Evolutionary conservation across 2,888 invertebrate species (phyloP).

Genomic region (Leptopterna dolabrata): DNA sequence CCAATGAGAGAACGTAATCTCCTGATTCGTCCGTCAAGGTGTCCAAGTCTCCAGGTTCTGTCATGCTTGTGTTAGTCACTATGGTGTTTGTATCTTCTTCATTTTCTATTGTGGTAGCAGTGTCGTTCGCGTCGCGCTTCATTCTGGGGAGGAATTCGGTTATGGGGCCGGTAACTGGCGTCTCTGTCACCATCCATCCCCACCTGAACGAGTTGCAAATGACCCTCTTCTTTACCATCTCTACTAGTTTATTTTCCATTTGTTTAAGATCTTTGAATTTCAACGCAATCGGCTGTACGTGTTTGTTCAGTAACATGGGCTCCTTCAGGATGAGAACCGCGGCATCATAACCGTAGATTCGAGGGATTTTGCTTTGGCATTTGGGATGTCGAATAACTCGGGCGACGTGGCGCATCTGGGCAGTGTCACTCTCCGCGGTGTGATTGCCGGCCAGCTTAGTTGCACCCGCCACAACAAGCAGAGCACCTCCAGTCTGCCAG

Average conservation of each 20-base stretch:
- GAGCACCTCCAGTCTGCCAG: not conserved
- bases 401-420: not conserved
- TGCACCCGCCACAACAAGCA: not conserved
- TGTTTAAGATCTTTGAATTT: not conserved
- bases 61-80: too few relatives aligned
- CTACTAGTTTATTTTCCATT: not conserved
- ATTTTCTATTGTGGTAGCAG: too few relatives aligned
- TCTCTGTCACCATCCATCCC: not conserved
- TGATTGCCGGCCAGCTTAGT: not conserved
- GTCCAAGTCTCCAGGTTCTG: too few relatives aligned
- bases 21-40: too few relatives aligned
- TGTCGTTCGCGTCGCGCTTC: too few relatives aligned
- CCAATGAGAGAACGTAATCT: too few relatives aligned
- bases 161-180: not conserved
- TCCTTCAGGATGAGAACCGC: not conserved
- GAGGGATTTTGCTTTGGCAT: not conserved
- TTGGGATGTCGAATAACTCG: not conserved
- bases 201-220: not conserved
- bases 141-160: too few relatives aligned
- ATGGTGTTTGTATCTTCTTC: too few relatives aligned
- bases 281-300: not conserved
- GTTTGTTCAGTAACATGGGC: not conserved
- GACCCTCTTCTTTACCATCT: not conserved
- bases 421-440: not conserved
- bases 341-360: not conserved